Evolutionary conservation across 2,888 invertebrate species (phyloP), one percentile per base, ranked within the genome.

Genomic region (Thyatira batis): DNA sequence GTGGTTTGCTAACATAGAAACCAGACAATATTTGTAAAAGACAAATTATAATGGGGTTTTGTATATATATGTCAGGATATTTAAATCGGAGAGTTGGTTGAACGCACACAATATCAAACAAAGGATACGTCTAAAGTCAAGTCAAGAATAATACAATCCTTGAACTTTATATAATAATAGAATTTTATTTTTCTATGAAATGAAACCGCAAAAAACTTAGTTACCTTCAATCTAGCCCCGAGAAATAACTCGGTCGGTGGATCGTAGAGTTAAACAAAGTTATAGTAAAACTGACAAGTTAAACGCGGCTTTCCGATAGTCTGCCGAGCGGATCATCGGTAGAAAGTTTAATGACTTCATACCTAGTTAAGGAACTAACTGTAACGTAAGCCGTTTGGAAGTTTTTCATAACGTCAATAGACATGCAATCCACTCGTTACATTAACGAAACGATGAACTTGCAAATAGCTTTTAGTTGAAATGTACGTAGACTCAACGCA

Each of bases 321-420:
- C 61, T 61, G 64, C 69, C 66, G 70, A 69, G 73, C 71, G 68
- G 70, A 76, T 78, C 76, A 76, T 80, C 72, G 66, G 66, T 69
- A 62, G 72, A 82, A 83, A 82, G 79, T 81, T 82, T 78, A 80
- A 81, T 77, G 74, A 76, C 78, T 82, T 78, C 63, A 73, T 71
- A 72, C 71, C 69, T 65, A 72, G 74, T 78, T 79, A 67, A 57
- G 67, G 66, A 66, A 60, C 57, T 71, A 68, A 73, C 71, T 71
- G 69, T 73, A 66, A 56, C 58, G 63, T 53, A 67, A 62, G 61
- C 64, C 63, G 67, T 71, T 73, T 65, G 52, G 62, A 63, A 73
- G 73, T 67, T 67, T 52, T 59, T 58, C 50, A 62, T 57, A 69
- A 61, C 60, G 61, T 58, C 46, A 28, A 48, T 63, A 62, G 64